Evolutionary conservation across 1,140 invertebrate genomes (phyloP).

Genomic region (Drosophila mojavensis): DNA sequence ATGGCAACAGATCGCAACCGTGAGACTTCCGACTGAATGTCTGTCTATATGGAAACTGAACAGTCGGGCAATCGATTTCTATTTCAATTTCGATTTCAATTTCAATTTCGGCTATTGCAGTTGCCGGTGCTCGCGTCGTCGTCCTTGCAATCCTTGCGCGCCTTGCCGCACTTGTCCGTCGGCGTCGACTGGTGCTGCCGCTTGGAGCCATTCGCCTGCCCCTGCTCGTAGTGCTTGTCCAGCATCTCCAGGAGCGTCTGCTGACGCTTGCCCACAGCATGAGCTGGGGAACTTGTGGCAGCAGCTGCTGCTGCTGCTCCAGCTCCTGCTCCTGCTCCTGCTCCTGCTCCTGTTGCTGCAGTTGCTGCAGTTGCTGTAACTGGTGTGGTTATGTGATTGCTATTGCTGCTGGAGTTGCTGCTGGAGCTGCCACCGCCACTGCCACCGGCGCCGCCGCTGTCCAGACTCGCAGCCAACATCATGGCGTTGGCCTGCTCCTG

Average conservation of each 20-base stretch:
- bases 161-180: conserved; percentile 41
- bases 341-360: neutral
- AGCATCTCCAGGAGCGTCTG: conserved; percentile 63
- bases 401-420: neutral
- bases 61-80: too few relatives aligned
- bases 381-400: neutral
- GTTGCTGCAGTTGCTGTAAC: neutral
- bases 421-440: conserved; percentile 1
- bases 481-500: conserved; percentile 44
- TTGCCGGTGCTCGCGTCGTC: conserved; percentile 34
- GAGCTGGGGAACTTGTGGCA: neutral
- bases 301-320: neutral
- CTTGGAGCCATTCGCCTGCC: conserved; percentile 52
- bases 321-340: neutral
- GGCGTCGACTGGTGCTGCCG: conserved; percentile 41
- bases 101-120: neutral
- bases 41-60: neutral
- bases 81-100: too few relatives aligned
- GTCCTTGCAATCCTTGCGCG: conserved; percentile 53
- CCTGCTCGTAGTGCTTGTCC: conserved; percentile 63
- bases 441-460: conserved; percentile 24
- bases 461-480: conserved; percentile 33
- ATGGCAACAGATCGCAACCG: conserved; percentile 28
- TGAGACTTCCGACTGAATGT: neutral
- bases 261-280: conserved; percentile 25